phyloP scores from a whole-genome alignment of 2,888 invertebrate species.

The Dryocosmus kuriphilus region DNA sequence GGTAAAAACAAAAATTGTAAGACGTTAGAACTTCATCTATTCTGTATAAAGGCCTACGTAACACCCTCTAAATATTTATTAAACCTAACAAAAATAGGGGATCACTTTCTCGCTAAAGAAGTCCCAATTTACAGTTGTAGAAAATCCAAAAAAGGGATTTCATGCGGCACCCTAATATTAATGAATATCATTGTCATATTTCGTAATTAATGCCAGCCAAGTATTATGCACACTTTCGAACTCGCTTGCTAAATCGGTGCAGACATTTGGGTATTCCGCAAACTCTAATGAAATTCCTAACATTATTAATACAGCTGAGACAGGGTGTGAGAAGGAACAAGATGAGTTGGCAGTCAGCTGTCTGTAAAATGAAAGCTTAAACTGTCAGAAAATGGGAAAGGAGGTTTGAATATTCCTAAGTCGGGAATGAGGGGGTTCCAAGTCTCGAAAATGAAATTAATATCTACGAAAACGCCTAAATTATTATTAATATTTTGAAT shows the following conservation, averaged over 20 bases:
- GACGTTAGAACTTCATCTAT: too few species aligned
- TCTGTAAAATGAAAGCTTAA: slow-evolving; percentile 50
- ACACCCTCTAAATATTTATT: too few species aligned
- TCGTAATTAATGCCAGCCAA: background rate
- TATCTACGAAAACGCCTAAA: background rate
- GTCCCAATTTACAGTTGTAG: too few species aligned
- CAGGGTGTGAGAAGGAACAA: slow-evolving; percentile 50
- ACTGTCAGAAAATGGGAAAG: slow-evolving; percentile 34
- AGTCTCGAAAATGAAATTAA: slow-evolving; percentile 16
- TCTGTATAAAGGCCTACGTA: too few species aligned
- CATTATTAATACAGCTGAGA: slow-evolving; percentile 70
- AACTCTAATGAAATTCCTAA: slow-evolving; percentile 71
- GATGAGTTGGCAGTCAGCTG: slow-evolving; percentile 62
- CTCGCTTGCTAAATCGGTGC: slow-evolving; percentile 19
- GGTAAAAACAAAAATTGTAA: too few species aligned
- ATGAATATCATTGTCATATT: background rate
- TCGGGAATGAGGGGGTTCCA: background rate
- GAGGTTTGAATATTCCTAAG: slow-evolving; percentile 21
- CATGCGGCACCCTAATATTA: background rate
- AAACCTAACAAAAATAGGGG: too few species aligned
- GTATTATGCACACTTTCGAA: slow-evolving; percentile 8
- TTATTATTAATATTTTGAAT: too few species aligned
- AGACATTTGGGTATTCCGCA: slow-evolving; percentile 22
- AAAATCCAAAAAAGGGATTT: background rate
- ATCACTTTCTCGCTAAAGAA: too few species aligned